Percentiles rank a stretch among this genome's conserved stretches.
Evolutionary conservation across 2,113 vertebrate species (phyloP).

Genomic region (Poicephalus gulielmi): DNA sequence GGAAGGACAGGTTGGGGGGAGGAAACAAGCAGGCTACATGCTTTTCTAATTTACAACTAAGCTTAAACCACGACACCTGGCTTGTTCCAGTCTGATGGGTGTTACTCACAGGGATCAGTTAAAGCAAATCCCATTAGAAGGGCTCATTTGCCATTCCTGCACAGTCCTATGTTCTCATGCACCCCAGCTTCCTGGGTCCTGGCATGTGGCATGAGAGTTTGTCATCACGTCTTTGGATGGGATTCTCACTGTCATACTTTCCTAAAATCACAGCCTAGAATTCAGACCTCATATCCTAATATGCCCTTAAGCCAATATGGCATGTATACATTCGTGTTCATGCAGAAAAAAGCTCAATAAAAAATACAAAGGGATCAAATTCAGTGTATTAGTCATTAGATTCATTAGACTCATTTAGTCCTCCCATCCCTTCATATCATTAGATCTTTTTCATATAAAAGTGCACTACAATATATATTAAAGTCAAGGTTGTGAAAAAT

Average conservation of each 20-base stretch:
- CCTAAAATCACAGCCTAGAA: not conserved
- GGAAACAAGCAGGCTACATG: no score
- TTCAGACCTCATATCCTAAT: not conserved
- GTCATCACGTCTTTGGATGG: not conserved
- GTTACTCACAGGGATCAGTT: not conserved
- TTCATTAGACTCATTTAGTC: not conserved
- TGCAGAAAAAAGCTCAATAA: not conserved
- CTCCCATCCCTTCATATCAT: not conserved
- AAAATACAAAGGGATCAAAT: not conserved
- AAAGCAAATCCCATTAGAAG: not conserved
- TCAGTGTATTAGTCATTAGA: not conserved
- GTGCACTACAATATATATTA: not conserved
- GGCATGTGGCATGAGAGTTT: not conserved
- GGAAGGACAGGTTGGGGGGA: no score
- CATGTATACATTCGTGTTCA: not conserved
- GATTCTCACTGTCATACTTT: not conserved
- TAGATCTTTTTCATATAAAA: not conserved
- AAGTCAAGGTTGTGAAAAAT: not conserved
- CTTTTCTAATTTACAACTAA: no score
- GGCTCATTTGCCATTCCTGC: not conserved
- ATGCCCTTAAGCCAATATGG: not conserved
- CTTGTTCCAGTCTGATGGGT: not conserved
- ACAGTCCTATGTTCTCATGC: rapidly evolving
- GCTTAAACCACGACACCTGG: not conserved
- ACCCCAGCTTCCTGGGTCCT: not conserved